Percentiles rank a stretch among this genome's conserved stretches.
Evolutionary conservation across 2,797 vertebrate genomes (phyloP).

Genomic region (Halcyon leucocephala): DNA sequence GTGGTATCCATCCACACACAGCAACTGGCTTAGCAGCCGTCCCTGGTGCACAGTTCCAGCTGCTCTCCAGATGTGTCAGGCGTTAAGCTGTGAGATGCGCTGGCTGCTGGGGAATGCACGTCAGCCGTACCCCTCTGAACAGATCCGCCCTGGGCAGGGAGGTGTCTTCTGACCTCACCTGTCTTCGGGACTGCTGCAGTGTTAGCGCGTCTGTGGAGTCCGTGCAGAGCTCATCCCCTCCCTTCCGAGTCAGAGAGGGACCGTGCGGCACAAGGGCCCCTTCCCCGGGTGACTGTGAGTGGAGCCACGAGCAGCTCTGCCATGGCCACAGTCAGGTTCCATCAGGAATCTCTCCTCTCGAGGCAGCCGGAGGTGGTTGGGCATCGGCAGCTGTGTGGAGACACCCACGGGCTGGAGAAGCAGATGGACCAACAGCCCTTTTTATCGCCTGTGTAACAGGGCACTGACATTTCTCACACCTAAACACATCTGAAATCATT

Average conservation of each 20-base stretch:
- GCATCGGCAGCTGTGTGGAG: not conserved
- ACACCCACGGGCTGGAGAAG: not conserved
- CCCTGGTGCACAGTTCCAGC: not conserved
- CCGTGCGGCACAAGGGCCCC: accelerated
- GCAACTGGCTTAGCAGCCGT: accelerated
- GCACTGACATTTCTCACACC: not conserved
- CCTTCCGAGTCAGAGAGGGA: not conserved
- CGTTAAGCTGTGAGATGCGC: not conserved
- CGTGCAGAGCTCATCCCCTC: not conserved
- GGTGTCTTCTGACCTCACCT: not conserved
- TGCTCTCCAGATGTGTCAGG: not conserved
- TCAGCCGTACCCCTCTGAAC: accelerated
- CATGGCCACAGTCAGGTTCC: no score
- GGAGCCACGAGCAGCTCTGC: not conserved
- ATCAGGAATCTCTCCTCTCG: not conserved
- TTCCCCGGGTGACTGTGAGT: not conserved
- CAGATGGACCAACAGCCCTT: not conserved
- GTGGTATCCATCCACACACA: not conserved
- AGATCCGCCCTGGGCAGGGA: not conserved
- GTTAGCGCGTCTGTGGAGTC: accelerated
- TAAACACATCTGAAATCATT: not conserved
- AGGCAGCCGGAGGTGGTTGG: not conserved
- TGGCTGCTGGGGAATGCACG: not conserved
- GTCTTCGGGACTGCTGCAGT: not conserved
- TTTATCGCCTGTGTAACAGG: accelerated